Conservation (phyloP, 2,888 invertebrate species). For the Dicyrtoma fusca region DNA sequence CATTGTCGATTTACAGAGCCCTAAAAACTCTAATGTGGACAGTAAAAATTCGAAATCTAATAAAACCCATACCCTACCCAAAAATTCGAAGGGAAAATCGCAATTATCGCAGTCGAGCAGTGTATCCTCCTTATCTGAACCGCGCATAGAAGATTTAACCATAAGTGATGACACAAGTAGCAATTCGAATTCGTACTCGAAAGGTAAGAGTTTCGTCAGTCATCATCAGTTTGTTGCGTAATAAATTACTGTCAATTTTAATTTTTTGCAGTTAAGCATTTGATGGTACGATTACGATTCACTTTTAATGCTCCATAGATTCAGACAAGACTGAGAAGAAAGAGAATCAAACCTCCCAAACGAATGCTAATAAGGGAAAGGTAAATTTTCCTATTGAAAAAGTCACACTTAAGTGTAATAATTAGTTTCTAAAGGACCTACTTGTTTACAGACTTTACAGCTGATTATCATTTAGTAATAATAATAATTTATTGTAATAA, state of each 20-base stretch:
- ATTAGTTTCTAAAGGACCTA: no score
- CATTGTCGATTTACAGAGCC: constrained; percentile 60
- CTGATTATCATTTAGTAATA: background rate
- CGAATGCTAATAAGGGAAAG: no score
- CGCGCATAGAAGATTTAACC: background rate
- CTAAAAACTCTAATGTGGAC: constrained; percentile 53
- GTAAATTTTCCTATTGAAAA: no score
- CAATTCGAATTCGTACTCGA: background rate
- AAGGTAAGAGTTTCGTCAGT: background rate
- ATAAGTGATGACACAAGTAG: constrained; percentile 2
- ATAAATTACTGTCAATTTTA: no score
- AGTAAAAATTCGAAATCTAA: constrained; percentile 48
- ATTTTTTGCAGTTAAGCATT: background rate
- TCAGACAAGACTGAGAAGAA: background rate
- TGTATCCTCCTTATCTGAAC: background rate
- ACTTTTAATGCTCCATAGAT: no score
- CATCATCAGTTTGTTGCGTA: background rate
- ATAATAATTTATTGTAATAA: background rate
- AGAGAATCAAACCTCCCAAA: no score
- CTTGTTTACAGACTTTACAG: no score
- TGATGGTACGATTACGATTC: background rate
- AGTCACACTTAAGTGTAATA: no score
- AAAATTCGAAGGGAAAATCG: background rate
- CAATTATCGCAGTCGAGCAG: no score
- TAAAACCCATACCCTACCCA: background rate